These are phyloP conservation scores for Paradoxurus hermaphroditus DNA, from an alignment of 2,113 vertebrate species.

Conservation along the genomic window DNA sequence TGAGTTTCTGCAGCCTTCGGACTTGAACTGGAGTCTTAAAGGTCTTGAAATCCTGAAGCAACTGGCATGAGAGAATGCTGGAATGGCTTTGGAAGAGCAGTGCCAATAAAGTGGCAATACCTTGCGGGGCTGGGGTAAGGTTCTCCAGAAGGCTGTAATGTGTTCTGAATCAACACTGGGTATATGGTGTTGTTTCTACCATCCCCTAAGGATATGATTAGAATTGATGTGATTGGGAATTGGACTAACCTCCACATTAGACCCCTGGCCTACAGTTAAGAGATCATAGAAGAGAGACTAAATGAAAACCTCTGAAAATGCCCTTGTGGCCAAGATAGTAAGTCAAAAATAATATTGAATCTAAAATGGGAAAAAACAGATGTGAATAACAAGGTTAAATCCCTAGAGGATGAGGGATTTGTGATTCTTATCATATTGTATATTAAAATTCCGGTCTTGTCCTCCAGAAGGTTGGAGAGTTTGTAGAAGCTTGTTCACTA, in stretches of 20 bases:
- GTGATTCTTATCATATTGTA: not conserved
- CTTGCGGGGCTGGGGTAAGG: not conserved
- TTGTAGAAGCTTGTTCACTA: not conserved
- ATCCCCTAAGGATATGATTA: not conserved
- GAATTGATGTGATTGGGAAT: not conserved
- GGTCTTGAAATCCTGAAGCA: not conserved
- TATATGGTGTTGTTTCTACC: not conserved
- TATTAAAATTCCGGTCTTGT: not conserved
- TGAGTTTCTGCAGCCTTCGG: not conserved
- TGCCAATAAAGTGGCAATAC: not conserved
- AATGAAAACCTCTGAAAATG: not conserved
- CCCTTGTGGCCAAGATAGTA: not conserved
- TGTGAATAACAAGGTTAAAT: not conserved
- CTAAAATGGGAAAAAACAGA: not conserved
- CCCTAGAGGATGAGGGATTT: not conserved
- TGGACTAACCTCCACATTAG: not conserved
- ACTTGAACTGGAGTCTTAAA: not conserved
- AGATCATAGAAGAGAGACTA: not conserved
- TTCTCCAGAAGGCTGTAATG: not conserved
- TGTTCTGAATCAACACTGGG: not conserved
- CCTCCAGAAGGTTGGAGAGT: not conserved
- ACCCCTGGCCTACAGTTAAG: not conserved
- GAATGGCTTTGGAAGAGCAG: not conserved
- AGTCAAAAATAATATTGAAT: not conserved
- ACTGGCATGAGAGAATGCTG: not conserved